phyloP scores from a whole-genome alignment of 2,797 vertebrate species.

The Pseudomugil tenellus region DNA sequence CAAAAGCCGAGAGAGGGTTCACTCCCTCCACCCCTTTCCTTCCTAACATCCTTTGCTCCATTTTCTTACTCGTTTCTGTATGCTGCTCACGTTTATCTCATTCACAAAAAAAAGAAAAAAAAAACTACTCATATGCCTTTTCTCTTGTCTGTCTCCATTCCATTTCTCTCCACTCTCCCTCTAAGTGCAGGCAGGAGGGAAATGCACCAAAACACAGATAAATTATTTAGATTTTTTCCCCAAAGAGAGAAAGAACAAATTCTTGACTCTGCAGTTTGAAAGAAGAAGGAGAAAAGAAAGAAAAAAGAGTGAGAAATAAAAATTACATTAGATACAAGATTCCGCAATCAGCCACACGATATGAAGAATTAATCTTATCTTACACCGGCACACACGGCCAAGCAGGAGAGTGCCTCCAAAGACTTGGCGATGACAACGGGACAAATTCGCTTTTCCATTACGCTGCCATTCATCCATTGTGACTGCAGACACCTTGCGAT shows the following conservation, averaged over 20 bases:
- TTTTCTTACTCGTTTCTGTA: constrained; percentile 44
- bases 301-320: constrained; percentile 62
- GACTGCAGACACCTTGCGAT: constrained; percentile 64
- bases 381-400: constrained; percentile 47
- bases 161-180: constrained; percentile 47
- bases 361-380: constrained; percentile 82
- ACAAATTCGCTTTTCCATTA: constrained; percentile 59
- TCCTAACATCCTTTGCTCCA: constrained; percentile 41
- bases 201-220: constrained; percentile 80
- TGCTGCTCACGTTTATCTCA: constrained; percentile 64
- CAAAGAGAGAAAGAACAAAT: constrained; percentile 59
- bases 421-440: constrained; percentile 60
- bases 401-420: constrained; percentile 58
- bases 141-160: constrained; percentile 52
- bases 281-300: constrained; percentile 35
- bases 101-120: constrained; percentile 52
- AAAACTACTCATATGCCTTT: constrained; percentile 44
- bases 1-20: constrained; percentile 46
- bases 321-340: constrained; percentile 82
- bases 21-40: constrained; percentile 28
- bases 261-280: constrained; percentile 82
- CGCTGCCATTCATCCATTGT: constrained; percentile 66
- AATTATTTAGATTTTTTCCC: constrained; percentile 79
- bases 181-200: constrained; percentile 53
- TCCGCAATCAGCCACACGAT: constrained; percentile 76